phyloP scores from a whole-genome alignment of 2,113 vertebrate species.

The Ceuthmochares aereus region DNA sequence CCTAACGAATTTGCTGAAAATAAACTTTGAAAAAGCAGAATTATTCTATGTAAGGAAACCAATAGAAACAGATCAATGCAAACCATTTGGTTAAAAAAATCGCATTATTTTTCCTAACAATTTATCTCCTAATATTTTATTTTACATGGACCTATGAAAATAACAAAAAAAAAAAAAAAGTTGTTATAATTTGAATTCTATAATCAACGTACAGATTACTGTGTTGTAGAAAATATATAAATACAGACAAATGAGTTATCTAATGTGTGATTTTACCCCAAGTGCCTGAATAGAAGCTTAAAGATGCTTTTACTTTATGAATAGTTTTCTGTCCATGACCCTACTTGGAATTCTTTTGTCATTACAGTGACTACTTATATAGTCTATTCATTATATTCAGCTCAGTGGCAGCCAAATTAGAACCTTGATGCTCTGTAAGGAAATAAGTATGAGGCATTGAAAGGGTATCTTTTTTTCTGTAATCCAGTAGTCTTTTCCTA shows the following conservation, averaged over 20 bases:
- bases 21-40: background rate
- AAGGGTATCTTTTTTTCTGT: accelerated
- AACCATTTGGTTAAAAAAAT: background rate
- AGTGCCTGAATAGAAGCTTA: background rate
- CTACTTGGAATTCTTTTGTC: background rate
- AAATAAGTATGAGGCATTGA: background rate
- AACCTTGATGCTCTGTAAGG: background rate
- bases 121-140: background rate
- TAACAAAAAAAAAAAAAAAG: background rate
- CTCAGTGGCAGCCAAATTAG: background rate
- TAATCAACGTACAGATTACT: background rate
- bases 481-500: background rate
- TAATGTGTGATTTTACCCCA: background rate
- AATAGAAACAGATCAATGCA: background rate
- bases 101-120: background rate
- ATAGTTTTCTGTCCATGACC: background rate
- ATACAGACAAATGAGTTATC: background rate
- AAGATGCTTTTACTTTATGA: background rate
- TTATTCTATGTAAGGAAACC: background rate
- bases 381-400: background rate
- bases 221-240: background rate
- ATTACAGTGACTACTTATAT: background rate
- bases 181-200: background rate
- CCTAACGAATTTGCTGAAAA: background rate
- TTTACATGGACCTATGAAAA: background rate